Evolutionary conservation across 2,113 vertebrate genomes (phyloP).

Genomic region (Trematomus loennbergii): DNA sequence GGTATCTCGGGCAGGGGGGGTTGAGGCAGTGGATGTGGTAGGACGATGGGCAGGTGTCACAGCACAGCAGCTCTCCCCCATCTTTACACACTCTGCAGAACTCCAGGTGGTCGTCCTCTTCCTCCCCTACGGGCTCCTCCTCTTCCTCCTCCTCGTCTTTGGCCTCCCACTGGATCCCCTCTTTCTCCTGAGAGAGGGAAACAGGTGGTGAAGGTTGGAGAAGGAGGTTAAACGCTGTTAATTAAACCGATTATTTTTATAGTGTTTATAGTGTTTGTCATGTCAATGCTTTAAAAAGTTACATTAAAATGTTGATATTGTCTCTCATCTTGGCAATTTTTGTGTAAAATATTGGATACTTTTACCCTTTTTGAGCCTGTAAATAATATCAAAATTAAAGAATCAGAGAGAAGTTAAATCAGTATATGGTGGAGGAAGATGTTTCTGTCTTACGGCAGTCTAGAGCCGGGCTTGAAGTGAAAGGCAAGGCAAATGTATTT

Average conservation of each 20-base stretch:
- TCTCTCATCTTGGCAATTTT: not conserved
- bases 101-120: constrained; percentile 99
- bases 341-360: not conserved
- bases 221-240: not conserved
- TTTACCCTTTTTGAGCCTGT: not conserved
- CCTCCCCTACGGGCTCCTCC: constrained; percentile 90
- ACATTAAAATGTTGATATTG: not conserved
- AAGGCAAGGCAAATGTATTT: no score
- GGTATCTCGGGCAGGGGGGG: constrained; percentile 96
- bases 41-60: constrained; percentile 93
- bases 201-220: not conserved
- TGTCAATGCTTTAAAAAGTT: no score
- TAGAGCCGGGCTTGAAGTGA: not conserved
- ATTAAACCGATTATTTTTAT: not conserved
- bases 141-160: constrained; percentile 95
- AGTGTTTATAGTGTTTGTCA: not conserved
- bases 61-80: constrained; percentile 92
- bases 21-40: constrained; percentile 98
- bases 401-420: not conserved
- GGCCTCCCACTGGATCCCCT: constrained; percentile 98
- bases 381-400: not conserved
- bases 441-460: not conserved
- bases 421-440: not conserved
- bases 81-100: constrained; percentile 99
- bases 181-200: constrained; percentile 90